Evolutionary conservation across 2,797 vertebrate genomes (phyloP), one percentile per base, ranked within the genome.

Genomic region (Perdix hodgsoniae): DNA sequence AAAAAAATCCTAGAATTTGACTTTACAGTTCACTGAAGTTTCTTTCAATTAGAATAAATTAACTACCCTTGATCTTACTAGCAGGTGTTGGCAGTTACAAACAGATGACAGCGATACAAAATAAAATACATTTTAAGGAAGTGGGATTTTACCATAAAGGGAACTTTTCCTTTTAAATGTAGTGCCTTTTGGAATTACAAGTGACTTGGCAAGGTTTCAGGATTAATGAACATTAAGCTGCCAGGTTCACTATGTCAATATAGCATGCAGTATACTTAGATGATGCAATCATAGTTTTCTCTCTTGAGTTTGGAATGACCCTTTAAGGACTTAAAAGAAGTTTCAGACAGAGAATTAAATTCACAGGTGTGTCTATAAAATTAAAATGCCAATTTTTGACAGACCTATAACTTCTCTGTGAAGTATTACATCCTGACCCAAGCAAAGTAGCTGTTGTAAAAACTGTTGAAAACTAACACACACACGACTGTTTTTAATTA

Each of bases 331-430:
- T 69, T 87, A 65, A 71, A 27, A 61, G 54, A 76, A 76, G 57
- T 91, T 64, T 86, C 67, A 82, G 47, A 72, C 80, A 64, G 39
- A 79, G 27, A 96, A 87, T 85, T 91, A 92, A 83, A 87, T 92
- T 91, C 78, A 77, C 35, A 88, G 50, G 72, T 66, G 42, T 44
- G 40, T 42, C 79, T 61, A 52, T 67, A 95, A 88, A 89, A 67
- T 79, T 64, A 77, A 83, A 85, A 59, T 69, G 44, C 45, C 83
- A 21, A 16, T 70, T 80, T 93, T 83, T 52, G 60, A 92, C 71
- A 64, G 42, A 56, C n/a, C 29, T 49, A 23, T 94, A 75, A 21
- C 64, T 95, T 91, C 56, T 71, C 60, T 71, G n/a, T n/a, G n/a
- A n/a, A n/a, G n/a, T n/a, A 85, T 94, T 65, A 42, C 31, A 52